Percentiles rank a stretch among this genome's conserved stretches.
Conservation (phyloP, 2,888 invertebrate species). For the Nysson spinosus region DNA sequence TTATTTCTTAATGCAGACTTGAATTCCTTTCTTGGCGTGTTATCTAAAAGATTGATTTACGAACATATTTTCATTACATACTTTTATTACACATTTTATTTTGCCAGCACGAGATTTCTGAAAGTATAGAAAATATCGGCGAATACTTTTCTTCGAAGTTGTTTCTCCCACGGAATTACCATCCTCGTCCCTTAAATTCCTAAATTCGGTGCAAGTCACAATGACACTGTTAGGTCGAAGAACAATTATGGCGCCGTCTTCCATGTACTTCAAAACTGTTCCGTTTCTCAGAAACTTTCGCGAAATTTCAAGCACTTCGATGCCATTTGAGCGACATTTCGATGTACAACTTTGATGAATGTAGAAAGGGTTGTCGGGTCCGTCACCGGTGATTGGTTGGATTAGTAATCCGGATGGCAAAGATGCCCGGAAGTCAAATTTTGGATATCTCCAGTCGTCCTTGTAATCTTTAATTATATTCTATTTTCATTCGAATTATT, state of each 20-base stretch:
- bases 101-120: no score
- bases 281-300: constrained; percentile 71
- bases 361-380: constrained; percentile 63
- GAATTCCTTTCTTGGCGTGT: not conserved
- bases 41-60: no score
- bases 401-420: constrained; percentile 68
- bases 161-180: not conserved
- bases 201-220: constrained; percentile 60
- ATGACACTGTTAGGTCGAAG: constrained; percentile 68
- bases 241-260: constrained; percentile 63
- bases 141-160: no score
- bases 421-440: constrained; percentile 58
- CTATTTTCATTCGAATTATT: not conserved
- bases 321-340: constrained; percentile 44
- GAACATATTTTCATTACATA: no score
- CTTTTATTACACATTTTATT: no score
- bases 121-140: no score
- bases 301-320: constrained; percentile 36
- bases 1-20: constrained; percentile 1
- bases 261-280: constrained; percentile 69
- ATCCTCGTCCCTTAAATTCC: no score
- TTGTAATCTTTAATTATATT: not conserved
- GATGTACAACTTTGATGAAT: constrained; percentile 69
- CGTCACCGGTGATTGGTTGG: constrained; percentile 54
- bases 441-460: constrained; percentile 13